Percentiles rank a stretch among this genome's conserved stretches.
Evolutionary conservation across 2,797 vertebrate genomes (phyloP).

Genomic region (Pipistrellus nathusii): DNA sequence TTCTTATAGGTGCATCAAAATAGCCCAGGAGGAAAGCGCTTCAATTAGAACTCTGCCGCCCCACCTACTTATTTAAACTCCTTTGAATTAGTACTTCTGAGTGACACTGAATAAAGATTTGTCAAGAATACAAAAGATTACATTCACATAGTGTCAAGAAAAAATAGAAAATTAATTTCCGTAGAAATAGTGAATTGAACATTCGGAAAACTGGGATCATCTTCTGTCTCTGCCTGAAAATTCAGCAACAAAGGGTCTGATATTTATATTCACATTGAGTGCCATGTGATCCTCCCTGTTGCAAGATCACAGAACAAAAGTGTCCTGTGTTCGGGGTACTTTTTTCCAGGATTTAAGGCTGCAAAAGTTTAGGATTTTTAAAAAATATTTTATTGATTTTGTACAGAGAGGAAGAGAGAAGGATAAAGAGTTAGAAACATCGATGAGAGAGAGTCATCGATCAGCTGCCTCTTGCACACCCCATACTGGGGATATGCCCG

Average conservation of each 20-base stretch:
- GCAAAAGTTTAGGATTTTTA: background rate
- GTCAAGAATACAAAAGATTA: background rate
- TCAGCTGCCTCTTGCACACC: no score
- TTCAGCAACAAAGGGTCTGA: background rate
- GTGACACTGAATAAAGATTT: slow-evolving; percentile 11
- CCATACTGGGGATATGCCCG: no score
- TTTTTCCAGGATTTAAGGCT: background rate
- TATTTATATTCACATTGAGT: background rate
- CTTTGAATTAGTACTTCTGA: slow-evolving; percentile 15
- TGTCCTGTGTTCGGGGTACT: background rate
- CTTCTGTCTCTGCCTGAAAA: background rate
- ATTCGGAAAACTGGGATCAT: background rate
- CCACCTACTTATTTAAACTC: background rate
- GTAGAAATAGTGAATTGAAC: background rate
- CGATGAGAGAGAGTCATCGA: no score
- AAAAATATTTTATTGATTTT: no score
- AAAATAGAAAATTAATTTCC: slow-evolving; percentile 17
- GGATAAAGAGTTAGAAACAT: no score
- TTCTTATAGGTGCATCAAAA: background rate
- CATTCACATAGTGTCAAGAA: background rate
- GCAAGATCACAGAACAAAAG: background rate
- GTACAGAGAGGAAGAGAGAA: no score
- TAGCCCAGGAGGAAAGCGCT: background rate
- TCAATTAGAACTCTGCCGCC: background rate
- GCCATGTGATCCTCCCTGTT: background rate